Evolutionary conservation across 2,797 vertebrate genomes (phyloP).

Genomic region (Peromyscus attwateri): DNA sequence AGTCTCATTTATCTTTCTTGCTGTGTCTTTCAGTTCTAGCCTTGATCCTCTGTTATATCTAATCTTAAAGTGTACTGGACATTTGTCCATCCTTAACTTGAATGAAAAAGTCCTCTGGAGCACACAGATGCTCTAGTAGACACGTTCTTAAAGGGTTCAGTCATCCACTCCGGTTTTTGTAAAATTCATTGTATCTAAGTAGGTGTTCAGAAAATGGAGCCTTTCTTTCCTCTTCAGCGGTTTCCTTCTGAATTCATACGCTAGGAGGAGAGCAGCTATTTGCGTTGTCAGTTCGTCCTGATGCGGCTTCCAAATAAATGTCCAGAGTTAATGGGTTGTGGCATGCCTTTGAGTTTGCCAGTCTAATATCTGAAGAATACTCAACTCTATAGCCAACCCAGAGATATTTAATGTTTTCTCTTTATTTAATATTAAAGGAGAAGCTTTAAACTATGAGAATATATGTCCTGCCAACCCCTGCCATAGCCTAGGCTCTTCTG

Average conservation of each 20-base stretch:
- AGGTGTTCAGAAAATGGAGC: not conserved
- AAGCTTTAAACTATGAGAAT: constrained; percentile 32
- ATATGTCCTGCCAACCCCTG: not conserved
- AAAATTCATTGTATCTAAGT: not conserved
- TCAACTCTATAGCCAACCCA: not conserved
- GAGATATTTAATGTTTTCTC: constrained; percentile 18
- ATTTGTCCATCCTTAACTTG: not conserved
- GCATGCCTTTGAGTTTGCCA: constrained; percentile 23
- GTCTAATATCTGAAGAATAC: constrained; percentile 1
- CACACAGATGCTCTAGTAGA: not conserved
- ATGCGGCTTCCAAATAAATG: not conserved
- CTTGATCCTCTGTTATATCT: not conserved
- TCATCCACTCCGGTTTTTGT: not conserved
- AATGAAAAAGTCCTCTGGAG: not conserved
- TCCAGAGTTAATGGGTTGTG: not conserved
- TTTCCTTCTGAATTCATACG: constrained; percentile 31
- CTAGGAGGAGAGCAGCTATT: not conserved
- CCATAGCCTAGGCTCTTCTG: not conserved
- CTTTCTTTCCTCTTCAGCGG: not conserved
- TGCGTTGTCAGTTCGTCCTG: not conserved
- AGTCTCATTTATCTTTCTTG: not conserved
- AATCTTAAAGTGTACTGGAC: not conserved
- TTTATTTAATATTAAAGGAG: constrained; percentile 8
- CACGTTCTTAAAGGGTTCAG: not conserved
- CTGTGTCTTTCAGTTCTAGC: not conserved